Percentiles rank a stretch among this genome's conserved stretches.
Evolutionary conservation across 2,797 vertebrate species (phyloP).

Genomic region (Aeoliscus strigatus): DNA sequence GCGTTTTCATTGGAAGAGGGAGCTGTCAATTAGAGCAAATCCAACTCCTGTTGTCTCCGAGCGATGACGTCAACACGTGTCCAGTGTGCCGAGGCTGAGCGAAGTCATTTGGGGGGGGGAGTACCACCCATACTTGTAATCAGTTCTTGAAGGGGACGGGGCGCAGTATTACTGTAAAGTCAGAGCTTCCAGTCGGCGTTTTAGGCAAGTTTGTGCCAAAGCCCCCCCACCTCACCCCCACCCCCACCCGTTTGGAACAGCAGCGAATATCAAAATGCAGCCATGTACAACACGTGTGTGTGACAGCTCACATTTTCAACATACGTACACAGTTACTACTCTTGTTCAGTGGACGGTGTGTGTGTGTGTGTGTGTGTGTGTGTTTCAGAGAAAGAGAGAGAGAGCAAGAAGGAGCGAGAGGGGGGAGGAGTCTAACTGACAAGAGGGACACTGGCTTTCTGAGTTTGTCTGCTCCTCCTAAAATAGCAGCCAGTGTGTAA

Average conservation of each 20-base stretch:
- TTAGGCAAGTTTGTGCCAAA: too few relatives aligned
- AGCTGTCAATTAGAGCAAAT: constrained; percentile 47
- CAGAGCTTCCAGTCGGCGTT: too few relatives aligned
- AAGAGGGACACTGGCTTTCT: constrained; percentile 75
- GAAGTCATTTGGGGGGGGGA: constrained; percentile 18
- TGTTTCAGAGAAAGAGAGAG: constrained; percentile 20
- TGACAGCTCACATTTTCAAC: too few relatives aligned
- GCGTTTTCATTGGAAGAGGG: constrained; percentile 48
- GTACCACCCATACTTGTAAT: too few relatives aligned
- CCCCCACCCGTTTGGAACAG: too few relatives aligned
- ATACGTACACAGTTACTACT: too few relatives aligned
- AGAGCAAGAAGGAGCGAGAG: constrained; percentile 24
- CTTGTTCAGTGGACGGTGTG: too few relatives aligned
- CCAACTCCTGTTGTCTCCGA: constrained; percentile 65
- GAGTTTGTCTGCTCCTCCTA: constrained; percentile 83
- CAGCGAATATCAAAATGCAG: too few relatives aligned
- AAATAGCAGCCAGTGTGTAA: constrained; percentile 82
- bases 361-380: too few relatives aligned
- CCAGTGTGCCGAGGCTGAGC: constrained; percentile 49
- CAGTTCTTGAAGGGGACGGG: too few relatives aligned
- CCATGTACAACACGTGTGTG: constrained; percentile 1
- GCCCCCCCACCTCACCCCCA: too few relatives aligned
- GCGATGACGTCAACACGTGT: constrained; percentile 71
- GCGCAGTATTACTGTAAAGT: too few relatives aligned
- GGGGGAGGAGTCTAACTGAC: constrained; percentile 62